Conservation (phyloP, 2,113 vertebrate species). For the Eclectus roratus region DNA sequence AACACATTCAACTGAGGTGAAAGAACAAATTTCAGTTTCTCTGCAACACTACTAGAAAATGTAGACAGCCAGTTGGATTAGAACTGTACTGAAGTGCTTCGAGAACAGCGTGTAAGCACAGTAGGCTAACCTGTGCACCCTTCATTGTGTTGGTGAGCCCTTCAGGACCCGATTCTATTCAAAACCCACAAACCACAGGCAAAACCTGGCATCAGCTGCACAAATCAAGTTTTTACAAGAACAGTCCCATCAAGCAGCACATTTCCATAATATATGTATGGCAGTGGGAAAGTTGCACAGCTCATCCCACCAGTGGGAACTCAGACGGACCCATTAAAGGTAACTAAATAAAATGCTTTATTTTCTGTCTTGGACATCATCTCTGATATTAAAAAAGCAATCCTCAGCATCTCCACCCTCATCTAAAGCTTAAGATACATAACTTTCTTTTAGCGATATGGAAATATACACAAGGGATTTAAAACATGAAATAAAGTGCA, state of each 20-base stretch:
- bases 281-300: neutral
- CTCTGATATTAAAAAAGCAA: neutral
- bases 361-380: neutral
- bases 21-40: neutral
- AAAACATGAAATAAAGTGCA: neutral
- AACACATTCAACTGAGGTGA: neutral
- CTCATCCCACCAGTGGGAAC: neutral
- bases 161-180: neutral
- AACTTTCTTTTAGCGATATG: neutral
- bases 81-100: neutral
- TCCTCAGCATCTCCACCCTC: neutral
- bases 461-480: neutral
- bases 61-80: neutral
- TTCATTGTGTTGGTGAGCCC: rapidly evolving
- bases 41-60: neutral
- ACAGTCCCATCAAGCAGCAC: neutral
- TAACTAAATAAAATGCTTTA: neutral
- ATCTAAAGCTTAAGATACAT: neutral
- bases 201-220: neutral
- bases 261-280: neutral
- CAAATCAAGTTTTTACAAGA: neutral
- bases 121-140: neutral
- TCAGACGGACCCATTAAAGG: neutral
- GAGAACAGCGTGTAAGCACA: neutral
- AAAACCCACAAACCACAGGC: neutral